Evolutionary conservation across 2,888 invertebrate genomes (phyloP).

Genomic region (Thereva unica): DNA sequence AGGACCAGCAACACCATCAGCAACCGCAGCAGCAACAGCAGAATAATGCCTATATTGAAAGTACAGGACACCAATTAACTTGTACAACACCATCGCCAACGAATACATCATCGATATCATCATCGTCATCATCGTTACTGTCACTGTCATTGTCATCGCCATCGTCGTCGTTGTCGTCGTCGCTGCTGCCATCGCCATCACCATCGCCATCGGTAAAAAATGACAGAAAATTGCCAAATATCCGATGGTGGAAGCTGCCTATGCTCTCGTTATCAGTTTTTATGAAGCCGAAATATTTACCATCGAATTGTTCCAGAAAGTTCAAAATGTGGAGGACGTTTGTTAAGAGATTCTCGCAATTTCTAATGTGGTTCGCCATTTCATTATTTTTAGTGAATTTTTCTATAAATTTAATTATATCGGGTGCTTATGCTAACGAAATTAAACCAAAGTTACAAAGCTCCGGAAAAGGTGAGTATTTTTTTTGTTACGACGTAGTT

Average conservation of each 20-base stretch:
- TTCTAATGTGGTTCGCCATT: constrained; percentile 24
- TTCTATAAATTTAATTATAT: constrained; percentile 27
- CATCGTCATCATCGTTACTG: background rate
- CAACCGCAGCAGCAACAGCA: background rate
- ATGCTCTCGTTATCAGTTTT: background rate
- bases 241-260: background rate
- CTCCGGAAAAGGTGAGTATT: constrained; percentile 29
- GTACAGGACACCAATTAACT: no score
- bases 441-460: constrained; percentile 25
- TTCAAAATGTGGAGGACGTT: constrained; percentile 28
- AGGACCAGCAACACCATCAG: background rate
- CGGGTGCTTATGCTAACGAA: constrained; percentile 28
- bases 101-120: no score
- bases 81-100: no score
- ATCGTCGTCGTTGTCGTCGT: background rate
- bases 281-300: background rate
- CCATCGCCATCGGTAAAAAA: constrained; percentile 7
- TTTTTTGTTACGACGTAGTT: constrained; percentile 8
- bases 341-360: constrained; percentile 18
- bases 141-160: background rate
- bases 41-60: no score
- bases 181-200: constrained; percentile 5
- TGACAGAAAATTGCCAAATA: background rate
- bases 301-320: constrained; percentile 23
- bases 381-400: constrained; percentile 35